Evolutionary conservation across 2,888 invertebrate genomes (phyloP), one percentile per base, ranked within the genome.

Genomic region (Mystacides longicornis): DNA sequence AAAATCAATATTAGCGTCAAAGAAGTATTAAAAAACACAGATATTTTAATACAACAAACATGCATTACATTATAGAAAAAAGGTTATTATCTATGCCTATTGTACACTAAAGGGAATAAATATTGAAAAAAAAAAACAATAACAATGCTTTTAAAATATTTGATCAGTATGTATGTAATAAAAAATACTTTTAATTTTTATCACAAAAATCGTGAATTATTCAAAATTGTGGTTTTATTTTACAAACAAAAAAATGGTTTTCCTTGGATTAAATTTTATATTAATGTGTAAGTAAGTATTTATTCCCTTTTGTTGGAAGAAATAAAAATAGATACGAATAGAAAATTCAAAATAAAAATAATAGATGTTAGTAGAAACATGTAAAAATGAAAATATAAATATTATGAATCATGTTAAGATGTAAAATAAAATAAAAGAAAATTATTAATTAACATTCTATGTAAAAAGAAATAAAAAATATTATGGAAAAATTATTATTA

Each of bases 101-200:
- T 75, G 76, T 74, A 77, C 77, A 77, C 76, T 77, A 77, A 77
- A 77, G 77, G 77, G 77, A 77, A 73, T 70, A 65, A 60, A 64
- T 65, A 53, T 49, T 19, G 4, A 37, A 37, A n/a, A 37, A 37
- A 37, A 37, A 7, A 37, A 51, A 57, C 43, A 52, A n/a, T n/a
- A n/a, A n/a, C n/a, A n/a, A n/a, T n/a, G n/a, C n/a, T n/a, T n/a
- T n/a, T n/a, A n/a, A n/a, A 19, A 31, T 37, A 31, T 51, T 3
- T 51, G 18, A 20, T 37, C n/a, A 45, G 16, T 19, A 19, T 45
- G 45, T 19, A 21, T 3, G 14, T 37, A 3, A 14, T 37, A 37
- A 37, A 27, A 27, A 27, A 7, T 27, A 11, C 27, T 11, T 27
- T 27, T 7, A 16, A 43, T 43, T 43, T 43, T 31, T 31, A 9